Conservation (phyloP, 2,113 vertebrate species). For the Pseudopipra pipra region DNA sequence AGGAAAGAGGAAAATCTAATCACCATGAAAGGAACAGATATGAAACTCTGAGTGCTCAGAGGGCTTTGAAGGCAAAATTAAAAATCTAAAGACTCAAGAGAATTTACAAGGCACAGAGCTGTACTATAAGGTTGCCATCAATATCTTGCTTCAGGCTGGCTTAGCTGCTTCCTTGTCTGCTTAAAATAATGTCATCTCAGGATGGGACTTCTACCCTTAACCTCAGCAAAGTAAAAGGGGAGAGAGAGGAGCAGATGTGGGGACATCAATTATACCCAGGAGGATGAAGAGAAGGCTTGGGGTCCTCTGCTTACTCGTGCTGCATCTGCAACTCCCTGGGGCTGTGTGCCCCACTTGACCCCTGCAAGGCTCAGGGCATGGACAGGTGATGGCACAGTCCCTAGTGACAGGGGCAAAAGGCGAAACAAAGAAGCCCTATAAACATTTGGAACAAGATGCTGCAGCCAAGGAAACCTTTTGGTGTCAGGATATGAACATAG, state of each 20-base stretch:
- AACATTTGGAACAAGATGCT: neutral
- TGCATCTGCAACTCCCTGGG: neutral
- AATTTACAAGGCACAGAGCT: neutral
- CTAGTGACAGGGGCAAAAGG: neutral
- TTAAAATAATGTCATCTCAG: neutral
- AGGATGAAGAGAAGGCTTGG: neutral
- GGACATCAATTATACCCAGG: neutral
- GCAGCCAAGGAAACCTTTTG: neutral
- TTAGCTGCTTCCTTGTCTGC: neutral
- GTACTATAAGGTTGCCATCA: neutral
- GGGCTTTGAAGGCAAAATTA: neutral
- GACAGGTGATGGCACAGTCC: fast-evolving
- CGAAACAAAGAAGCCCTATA: fast-evolving
- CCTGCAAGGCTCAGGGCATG: fast-evolving
- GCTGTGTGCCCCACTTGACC: neutral
- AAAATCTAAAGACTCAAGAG: neutral
- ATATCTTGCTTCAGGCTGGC: neutral
- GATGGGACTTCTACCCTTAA: neutral
- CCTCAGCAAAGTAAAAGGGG: neutral
- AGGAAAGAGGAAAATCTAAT: neutral
- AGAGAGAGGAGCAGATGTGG: neutral
- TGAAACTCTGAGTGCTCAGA: neutral
- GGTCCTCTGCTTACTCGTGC: fast-evolving
- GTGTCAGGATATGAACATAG: too few species aligned
- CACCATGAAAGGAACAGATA: neutral